Percentiles rank a stretch among this genome's conserved stretches.
These are phyloP conservation scores for Papilio gigon DNA, from an alignment of 2,888 invertebrate genomes.

Conservation along the genomic window DNA sequence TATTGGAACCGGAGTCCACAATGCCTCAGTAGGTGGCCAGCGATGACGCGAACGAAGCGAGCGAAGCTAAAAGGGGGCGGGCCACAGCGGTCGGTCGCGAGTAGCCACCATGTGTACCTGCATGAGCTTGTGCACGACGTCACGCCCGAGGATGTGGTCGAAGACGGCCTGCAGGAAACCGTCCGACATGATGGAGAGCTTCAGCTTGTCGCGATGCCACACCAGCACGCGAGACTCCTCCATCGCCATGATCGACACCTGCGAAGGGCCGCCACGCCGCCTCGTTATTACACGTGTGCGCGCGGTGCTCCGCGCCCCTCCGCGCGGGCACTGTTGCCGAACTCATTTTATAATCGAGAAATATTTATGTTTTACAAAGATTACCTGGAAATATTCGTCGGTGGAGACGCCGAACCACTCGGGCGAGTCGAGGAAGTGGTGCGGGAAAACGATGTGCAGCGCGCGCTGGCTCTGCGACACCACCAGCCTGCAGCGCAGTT, in stretches of 20 bases:
- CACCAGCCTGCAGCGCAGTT: conserved; percentile 87
- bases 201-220: conserved; percentile 93
- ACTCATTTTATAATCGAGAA: not conserved
- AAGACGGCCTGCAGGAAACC: conserved; percentile 92
- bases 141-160: conserved; percentile 92
- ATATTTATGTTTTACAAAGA: not conserved
- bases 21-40: no score
- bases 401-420: conserved; percentile 95
- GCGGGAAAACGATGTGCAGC: conserved; percentile 92
- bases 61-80: not conserved
- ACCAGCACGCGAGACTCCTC: conserved; percentile 91
- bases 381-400: conserved; percentile 92
- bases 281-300: not conserved
- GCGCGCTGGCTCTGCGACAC: conserved; percentile 92
- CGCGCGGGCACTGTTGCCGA: no score
- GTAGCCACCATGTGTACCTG: conserved; percentile 85
- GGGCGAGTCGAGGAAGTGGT: conserved; percentile 94
- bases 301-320: not conserved
- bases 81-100: not conserved
- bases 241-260: conserved; percentile 94
- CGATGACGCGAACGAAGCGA: no score
- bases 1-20: not conserved
- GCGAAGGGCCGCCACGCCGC: conserved; percentile 45
- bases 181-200: conserved; percentile 91
- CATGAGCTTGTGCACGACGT: conserved; percentile 93